phyloP scores from a whole-genome alignment of 2,888 invertebrate species.

The Schizaphis graminum region DNA sequence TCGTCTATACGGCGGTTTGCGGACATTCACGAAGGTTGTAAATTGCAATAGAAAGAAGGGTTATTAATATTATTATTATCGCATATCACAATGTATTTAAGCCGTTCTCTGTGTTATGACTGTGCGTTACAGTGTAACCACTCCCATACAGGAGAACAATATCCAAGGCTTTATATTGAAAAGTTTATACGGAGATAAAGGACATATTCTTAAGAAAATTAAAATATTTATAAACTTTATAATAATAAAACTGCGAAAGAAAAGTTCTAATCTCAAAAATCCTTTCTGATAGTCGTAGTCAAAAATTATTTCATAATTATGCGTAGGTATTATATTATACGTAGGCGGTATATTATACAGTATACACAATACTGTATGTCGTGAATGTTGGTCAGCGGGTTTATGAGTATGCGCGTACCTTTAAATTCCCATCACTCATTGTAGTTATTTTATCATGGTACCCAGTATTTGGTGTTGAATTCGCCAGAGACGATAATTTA shows the following conservation, averaged over 20 bases:
- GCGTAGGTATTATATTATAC: too few species aligned
- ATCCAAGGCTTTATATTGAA: conserved; percentile 6
- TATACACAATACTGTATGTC: too few species aligned
- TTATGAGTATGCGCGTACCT: too few species aligned
- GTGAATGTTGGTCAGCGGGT: too few species aligned
- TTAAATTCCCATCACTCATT: too few species aligned
- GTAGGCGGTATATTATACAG: too few species aligned
- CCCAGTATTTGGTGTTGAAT: too few species aligned
- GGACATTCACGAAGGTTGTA: not conserved
- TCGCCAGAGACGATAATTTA: too few species aligned
- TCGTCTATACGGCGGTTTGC: not conserved
- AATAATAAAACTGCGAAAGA: not conserved
- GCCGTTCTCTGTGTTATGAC: not conserved
- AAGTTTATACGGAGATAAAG: not conserved
- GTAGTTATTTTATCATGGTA: too few species aligned
- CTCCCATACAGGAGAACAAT: conserved; percentile 18
- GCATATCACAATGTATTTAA: not conserved
- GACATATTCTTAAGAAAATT: not conserved
- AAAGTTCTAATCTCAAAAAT: not conserved
- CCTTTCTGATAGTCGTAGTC: not conserved
- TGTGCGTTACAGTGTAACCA: not conserved
- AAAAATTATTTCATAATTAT: too few species aligned
- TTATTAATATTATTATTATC: not conserved
- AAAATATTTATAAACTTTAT: not conserved
- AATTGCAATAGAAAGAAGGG: conserved; percentile 8